Evolutionary conservation across 2,113 vertebrate species (phyloP), one percentile per base, ranked within the genome.

Genomic region (Dicaeum eximium): DNA sequence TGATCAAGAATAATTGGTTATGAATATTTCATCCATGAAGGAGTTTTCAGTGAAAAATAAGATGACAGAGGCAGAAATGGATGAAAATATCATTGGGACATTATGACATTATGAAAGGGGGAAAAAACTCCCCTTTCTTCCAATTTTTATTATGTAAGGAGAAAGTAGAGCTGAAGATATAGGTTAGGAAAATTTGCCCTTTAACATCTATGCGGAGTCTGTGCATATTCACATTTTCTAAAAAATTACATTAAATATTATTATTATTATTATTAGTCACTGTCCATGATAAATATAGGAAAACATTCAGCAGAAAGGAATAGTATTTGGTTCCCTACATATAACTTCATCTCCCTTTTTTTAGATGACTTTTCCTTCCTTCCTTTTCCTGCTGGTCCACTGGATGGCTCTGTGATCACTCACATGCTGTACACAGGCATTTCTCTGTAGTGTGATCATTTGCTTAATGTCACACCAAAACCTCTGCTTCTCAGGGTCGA

Each of bases 391-490:
- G 1, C 23, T 69, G 92, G 81, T 93, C 96, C 96, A 96, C 95
- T 96, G 95, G 93, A 95, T 96, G 96, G 96, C 96, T 96, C 96
- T 94, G 85, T 88, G 93, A 86, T 86, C 93, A 93, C 88, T 96
- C 72, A 57, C 70, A 90, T 88, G 28, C 56, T 64, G 48, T 42
- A 57, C 31, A 16, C n/a, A 50, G 66, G 37, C 88, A 9, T 48
- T 72, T 80, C 82, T 86, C 54, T 48, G 28, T 27, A 44, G 33
- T 11, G 27, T 50, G 42, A 78, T 80, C 24, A 45, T 54, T 74
- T 81, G 24, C 78, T 87, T 85, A 37, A n/a, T 22, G 21, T 48
- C 6, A 3, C 21, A 80, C 50, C 17, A 47, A 15, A 73, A 15
- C 17, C 33, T 87, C 82, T 70, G 42, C 53, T 91, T 60, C 53